Base-by-base conservation (phyloP, 1,140 invertebrate genomes). In the Tyrophagus putrescentiae region DNA sequence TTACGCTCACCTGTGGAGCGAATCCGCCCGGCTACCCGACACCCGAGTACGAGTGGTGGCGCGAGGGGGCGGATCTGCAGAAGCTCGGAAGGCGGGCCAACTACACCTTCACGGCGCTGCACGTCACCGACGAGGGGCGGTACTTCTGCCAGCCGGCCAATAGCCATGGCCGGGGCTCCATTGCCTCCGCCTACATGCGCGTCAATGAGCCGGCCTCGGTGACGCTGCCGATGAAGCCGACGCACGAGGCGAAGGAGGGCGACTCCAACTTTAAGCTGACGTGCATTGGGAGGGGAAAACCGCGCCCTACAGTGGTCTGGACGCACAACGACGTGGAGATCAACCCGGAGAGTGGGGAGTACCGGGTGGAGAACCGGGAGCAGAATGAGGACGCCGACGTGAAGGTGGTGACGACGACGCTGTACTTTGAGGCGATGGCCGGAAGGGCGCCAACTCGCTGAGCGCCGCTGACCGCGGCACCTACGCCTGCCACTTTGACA, bases 81-180 rank as follows among this genome's bases (percentile, higher is more conserved):
- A 6, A 79, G 82, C 6, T 72, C 85, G 0, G 81, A 80, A 1
- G 79, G 80, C n/a, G 85, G 0, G 78, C 81, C 0, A 84, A 83
- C 63, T 90, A 89, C 67, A 85, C 84, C 31, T 91, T 94, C 65
- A 78, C 82, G 0, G 82, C 82, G 25, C 86, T 85, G 0, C 82
- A 87, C 66, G 72, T 88, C 21, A 81, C 80, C 11, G 85, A 83
- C 67, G 89, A 92, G 71, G 90, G 88, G 1, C 81, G 80, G 21
- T 93, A 93, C 70, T 83, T 83, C 67, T 94, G 90, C 68, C 84
- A 89, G 68, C 87, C 87, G 0, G 82, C 80, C 18, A 94, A 93
- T 67, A 85, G 87, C 69, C 76, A 92, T 60, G 90, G 90, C 4
- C 81, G 81, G 48, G 86, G 88, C 0, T 83, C 85, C 64, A 76